Base-by-base conservation (phyloP, 2,113 vertebrate genomes). In the Sterna hirundo region DNA sequence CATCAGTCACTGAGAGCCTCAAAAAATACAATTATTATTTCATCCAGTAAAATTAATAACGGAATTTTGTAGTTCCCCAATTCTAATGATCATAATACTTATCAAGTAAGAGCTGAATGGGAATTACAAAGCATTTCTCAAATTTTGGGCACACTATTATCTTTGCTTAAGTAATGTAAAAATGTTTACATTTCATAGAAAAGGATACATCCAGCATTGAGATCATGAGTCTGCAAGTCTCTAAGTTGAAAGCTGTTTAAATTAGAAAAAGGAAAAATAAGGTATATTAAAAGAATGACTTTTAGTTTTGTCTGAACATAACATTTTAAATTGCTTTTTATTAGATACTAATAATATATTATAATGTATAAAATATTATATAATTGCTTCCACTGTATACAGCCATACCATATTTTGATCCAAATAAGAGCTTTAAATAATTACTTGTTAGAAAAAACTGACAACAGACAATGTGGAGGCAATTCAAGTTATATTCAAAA, bases 121-220 rank as follows among this genome's bases (percentile, higher is more conserved):
- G 57, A 90, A 90, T 46, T 54, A 74, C 47, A 82, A 54, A 94
- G 55, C 17, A 54, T 86, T 88, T 94, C 16, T 16, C 11, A 69
- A 44, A 54, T 38, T 52, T 30, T 29, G 22, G 38, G 23, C 2
- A 2, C 11, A 30, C 29, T 90, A 47, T 65, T 55, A 82, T 74
- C 52, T 94, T 86, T 91, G 52, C 84, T 86, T 84, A 66, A 1
- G 4, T 42, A 47, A 92, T 65, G n/a, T 23, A 79, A 68, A 91
- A 72, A 62, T n/a, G 7, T 71, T 95, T 74, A 44, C 25, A 55
- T 60, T 90, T 76, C n/a, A 10, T 19, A 52, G 8, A 9, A 96
- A 99, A 99, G 98, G 99, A 99, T 99, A 99, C 99, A 79, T 99
- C 99, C 97, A 99, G 94, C 99, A 99, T 99, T 84, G 97, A 98